Conservation (phyloP, 1,140 invertebrate genomes). For the Drosophila leontia region DNA sequence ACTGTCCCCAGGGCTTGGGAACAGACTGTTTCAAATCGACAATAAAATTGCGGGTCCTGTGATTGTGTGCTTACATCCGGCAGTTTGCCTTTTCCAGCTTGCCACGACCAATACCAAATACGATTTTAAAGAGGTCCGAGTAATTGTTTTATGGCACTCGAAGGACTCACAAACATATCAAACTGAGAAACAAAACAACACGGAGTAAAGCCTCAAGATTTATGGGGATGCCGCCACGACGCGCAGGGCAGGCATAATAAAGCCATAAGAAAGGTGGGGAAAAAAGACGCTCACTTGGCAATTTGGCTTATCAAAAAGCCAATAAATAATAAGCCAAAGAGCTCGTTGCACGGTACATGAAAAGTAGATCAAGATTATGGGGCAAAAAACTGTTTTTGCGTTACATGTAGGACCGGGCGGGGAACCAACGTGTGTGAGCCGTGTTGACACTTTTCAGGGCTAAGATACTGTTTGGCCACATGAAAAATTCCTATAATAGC, state of each 20-base stretch:
- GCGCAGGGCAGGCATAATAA: constrained; percentile 28
- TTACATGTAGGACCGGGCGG: constrained; percentile 18
- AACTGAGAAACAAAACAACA: constrained; percentile 31
- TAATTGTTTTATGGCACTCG: constrained; percentile 79
- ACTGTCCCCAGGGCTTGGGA: constrained; percentile 48
- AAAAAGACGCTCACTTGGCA: constrained; percentile 39
- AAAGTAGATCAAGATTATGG: constrained; percentile 61
- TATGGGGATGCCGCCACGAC: constrained; percentile 10
- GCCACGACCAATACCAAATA: constrained; percentile 54
- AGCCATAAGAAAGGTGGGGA: constrained; percentile 33
- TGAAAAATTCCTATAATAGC: constrained; percentile 61
- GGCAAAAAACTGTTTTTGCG: constrained; percentile 36
- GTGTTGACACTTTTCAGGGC: constrained; percentile 60
- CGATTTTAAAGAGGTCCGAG: constrained; percentile 59
- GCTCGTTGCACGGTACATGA: constrained; percentile 53
- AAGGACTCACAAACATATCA: constrained; percentile 68
- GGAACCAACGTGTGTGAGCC: neutral
- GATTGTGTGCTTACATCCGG: constrained; percentile 18
- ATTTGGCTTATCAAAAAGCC: constrained; percentile 60
- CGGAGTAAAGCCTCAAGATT: constrained; percentile 51
- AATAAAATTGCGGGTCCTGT: constrained; percentile 36
- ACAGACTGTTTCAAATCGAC: constrained; percentile 56
- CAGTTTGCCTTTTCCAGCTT: constrained; percentile 38
- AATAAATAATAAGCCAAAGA: constrained; percentile 59
- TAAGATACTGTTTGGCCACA: constrained; percentile 26